Evolutionary conservation across 2,888 invertebrate genomes (phyloP).

Genomic region (Halictus ligatus): DNA sequence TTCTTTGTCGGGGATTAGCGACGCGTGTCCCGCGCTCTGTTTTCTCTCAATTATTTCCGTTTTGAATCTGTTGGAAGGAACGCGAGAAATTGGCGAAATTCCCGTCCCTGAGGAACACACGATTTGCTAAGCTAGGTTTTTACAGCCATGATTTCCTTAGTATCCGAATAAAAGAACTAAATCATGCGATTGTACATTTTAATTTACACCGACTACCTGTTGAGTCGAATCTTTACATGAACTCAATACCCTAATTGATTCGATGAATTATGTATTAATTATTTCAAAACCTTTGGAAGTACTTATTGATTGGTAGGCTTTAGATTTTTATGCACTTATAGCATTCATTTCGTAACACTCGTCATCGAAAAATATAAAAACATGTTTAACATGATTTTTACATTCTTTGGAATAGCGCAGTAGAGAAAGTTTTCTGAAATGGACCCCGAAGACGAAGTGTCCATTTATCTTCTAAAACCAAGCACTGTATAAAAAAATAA

Average conservation of each 20-base stretch:
- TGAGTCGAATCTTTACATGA: not conserved
- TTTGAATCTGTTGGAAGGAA: not conserved
- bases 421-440: not conserved
- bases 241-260: not conserved
- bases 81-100: not conserved
- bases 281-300: too few species aligned
- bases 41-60: conserved; percentile 7
- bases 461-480: not conserved
- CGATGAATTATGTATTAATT: not conserved
- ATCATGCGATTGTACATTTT: not conserved
- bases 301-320: too few species aligned
- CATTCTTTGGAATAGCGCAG: not conserved
- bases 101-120: not conserved
- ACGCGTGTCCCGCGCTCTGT: conserved; percentile 23
- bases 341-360: too few species aligned
- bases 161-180: not conserved
- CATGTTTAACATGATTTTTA: not conserved
- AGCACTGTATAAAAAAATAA: not conserved
- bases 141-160: not conserved
- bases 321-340: too few species aligned
- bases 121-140: not conserved
- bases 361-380: too few species aligned
- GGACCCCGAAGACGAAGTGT: not conserved
- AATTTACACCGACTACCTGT: not conserved
- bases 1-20: conserved; percentile 47